Base-by-base conservation (phyloP, 2,888 invertebrate genomes). In the Stenichneumon culpator region DNA sequence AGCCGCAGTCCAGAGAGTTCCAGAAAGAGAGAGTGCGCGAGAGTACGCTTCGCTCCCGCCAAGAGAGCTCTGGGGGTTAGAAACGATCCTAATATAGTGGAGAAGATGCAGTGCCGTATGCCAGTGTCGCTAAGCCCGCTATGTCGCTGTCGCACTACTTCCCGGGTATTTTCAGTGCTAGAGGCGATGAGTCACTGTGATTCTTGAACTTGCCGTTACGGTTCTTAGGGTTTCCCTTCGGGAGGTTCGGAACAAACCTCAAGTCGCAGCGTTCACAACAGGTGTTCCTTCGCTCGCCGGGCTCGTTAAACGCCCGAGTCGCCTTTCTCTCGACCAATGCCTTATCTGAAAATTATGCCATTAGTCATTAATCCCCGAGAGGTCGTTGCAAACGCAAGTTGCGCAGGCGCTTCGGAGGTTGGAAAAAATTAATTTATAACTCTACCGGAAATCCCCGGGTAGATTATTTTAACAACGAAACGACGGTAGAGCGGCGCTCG, bases 161-260 rank as follows among this genome's bases (percentile, higher is more conserved):
- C n/a, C 25, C 63, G 52, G 63, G 67, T 65, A 63, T 77, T 77
- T 75, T 57, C 68, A 75, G 52, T 60, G 63, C 52, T 74, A 79
- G 81, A 83, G 3, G 0, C 79, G 50, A 83, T 87, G 86, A 86
- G 28, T 87, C 86, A 86, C 25, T 69, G 25, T 72, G 74, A 83
- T 78, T 75, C 63, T 79, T 82, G 65, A 82, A 80, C 80, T 78
- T 82, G 78, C 80, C 22, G 11, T 16, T 63, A 11, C 16, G 60
- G 14, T 50, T 63, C 47, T 32, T 63, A 16, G 63, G 16, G 14
- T 73, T 80, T 63, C n/a, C 22, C 22, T 16, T 39, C 39, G 19
- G 14, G 44, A 54, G 28, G 36, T 16, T n/a, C 16, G 63, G 16
- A 60, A 63, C 1, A 2, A 4, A 6, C 5, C 28, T 63, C 7